Conservation (phyloP, 1,140 invertebrate genomes). For the Zeugodacus cucurbitae region DNA sequence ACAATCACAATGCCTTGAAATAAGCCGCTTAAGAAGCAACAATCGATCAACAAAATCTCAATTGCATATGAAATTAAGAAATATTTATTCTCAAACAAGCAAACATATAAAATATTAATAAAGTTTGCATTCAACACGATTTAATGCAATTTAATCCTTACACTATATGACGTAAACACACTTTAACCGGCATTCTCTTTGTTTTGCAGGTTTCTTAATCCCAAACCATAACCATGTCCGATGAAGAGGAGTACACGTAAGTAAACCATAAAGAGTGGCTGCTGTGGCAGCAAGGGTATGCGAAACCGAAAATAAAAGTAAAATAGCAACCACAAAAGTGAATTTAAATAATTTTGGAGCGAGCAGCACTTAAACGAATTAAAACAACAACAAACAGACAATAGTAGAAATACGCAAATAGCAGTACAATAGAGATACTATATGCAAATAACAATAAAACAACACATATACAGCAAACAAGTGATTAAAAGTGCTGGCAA, state of each 20-base stretch:
- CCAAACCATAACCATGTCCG: slow-evolving; percentile 75
- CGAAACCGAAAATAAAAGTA: background rate
- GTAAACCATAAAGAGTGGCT: slow-evolving; percentile 50
- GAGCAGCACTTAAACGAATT: background rate
- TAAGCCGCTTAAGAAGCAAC: background rate
- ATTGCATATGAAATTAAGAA: background rate
- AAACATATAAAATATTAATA: background rate
- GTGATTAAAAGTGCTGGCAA: background rate
- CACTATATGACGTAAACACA: background rate
- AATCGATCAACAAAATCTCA: background rate
- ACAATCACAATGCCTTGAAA: background rate
- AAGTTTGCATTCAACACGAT: background rate
- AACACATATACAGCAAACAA: background rate
- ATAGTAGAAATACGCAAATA: background rate
- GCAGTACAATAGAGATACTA: background rate
- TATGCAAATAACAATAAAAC: background rate
- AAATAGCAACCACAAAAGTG: slow-evolving; percentile 3
- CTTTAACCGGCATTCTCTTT: background rate
- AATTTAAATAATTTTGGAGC: background rate
- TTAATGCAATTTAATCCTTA: background rate
- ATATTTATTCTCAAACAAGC: background rate
- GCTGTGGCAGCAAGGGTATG: too few relatives aligned
- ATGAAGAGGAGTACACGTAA: slow-evolving; percentile 82
- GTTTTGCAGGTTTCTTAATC: slow-evolving; percentile 64
- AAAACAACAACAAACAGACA: background rate